Percentiles rank a stretch among this genome's conserved stretches.
Evolutionary conservation across 2,797 vertebrate species (phyloP).

Genomic region (Tokudaia tokunoshimensis): DNA sequence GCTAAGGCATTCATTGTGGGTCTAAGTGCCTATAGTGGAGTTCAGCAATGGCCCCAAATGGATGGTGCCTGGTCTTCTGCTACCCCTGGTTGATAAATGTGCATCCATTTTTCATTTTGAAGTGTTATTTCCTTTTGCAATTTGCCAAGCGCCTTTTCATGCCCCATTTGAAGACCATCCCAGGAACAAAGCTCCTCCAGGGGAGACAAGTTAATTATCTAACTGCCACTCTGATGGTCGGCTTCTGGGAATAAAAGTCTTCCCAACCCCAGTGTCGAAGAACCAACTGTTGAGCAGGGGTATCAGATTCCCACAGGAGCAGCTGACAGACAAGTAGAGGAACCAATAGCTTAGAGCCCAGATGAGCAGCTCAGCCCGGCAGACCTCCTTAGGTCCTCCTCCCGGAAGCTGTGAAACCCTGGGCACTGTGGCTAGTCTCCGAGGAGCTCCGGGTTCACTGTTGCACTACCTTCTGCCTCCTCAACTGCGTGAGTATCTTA

Average conservation of each 20-base stretch:
- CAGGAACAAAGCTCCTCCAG: slow-evolving; percentile 62
- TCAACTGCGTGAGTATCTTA: neutral
- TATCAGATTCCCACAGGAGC: neutral
- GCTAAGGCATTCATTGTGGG: neutral
- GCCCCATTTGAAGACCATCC: slow-evolving; percentile 70
- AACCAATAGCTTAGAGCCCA: neutral
- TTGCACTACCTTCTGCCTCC: neutral
- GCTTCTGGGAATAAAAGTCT: slow-evolving; percentile 50
- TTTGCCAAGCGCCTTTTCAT: slow-evolving; percentile 72
- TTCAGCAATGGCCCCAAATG: slow-evolving; percentile 48
- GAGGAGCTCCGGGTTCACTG: neutral
- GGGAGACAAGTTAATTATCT: slow-evolving; percentile 58
- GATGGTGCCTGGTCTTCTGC: slow-evolving; percentile 31
- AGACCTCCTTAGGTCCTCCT: neutral
- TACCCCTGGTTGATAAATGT: slow-evolving; percentile 78
- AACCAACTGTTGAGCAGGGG: neutral
- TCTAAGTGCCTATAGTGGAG: slow-evolving; percentile 6
- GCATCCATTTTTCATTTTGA: slow-evolving; percentile 83
- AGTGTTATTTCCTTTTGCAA: slow-evolving; percentile 81
- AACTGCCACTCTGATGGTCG: slow-evolving; percentile 43
- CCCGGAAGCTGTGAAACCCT: neutral
- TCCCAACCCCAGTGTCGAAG: neutral
- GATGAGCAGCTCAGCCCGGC: neutral
- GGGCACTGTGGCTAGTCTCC: neutral
- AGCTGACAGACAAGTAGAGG: fast-evolving